Base-by-base conservation (phyloP, 2,797 vertebrate genomes). In the Mormyrops attenuatus region DNA sequence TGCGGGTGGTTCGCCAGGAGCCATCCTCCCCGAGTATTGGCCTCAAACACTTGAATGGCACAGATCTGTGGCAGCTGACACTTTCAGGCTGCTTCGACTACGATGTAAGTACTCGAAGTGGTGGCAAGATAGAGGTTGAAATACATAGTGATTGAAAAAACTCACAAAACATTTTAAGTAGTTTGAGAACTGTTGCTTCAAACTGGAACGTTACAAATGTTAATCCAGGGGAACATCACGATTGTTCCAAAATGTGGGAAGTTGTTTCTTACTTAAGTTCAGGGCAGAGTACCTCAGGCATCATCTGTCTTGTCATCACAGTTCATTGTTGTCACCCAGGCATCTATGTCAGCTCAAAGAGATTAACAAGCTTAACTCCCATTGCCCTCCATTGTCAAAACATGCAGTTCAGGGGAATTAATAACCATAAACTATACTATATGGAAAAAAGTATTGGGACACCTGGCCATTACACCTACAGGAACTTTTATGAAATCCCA, bases 61-160 rank as follows among this genome's bases (percentile, higher is more conserved):
- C 7, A 1, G 88, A 49, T 6, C 85, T 87, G 15, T 92, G 91
- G 13, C 91, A 91, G 7, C 94, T 98, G 3, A 5, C 0, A 2
- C 91, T 95, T 3, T 90, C 84, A 0, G 96, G 96, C 90, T 98
- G 97, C 90, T 96, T 97, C 85, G 89, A 97, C 92, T 97, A 96
- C 22, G 94, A 97, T 91, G 97, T 97, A 90, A 94, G 95, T 11
- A 26, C n/a, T 50, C n/a, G 7, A n/a, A 34, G 8, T 88, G 26
- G 17, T 11, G 20, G 47, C 84, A 69, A 26, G 50, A 34, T n/a
- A 73, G 47, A 22, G 38, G 13, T 47, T 30, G 26, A 30, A 30
- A 30, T 30, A 30, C 73, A n/a, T 80, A n/a, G 17, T 44, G 41
- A 80, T 7, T 44, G 38, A 80, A 80, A 80, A 44, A 80, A 80